Conservation (phyloP, 1,140 invertebrate species). For the Bombus balteatus region DNA sequence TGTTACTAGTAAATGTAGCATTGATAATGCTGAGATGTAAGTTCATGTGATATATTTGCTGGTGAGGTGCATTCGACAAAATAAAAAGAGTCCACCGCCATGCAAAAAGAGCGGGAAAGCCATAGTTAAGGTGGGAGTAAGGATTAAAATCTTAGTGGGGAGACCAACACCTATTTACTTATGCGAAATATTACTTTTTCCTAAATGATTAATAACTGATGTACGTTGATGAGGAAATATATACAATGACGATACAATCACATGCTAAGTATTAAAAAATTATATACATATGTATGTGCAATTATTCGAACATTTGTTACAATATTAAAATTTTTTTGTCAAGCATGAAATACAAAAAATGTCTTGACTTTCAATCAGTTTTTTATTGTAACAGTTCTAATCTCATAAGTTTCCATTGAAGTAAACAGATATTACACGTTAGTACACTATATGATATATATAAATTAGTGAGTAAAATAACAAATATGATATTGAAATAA, state of each 20-base stretch:
- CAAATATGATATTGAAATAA: background rate
- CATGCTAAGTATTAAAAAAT: background rate
- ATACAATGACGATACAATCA: too few relatives aligned
- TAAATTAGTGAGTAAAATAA: background rate
- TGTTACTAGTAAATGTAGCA: background rate
- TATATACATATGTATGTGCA: background rate
- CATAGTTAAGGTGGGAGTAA: background rate
- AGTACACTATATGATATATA: background rate
- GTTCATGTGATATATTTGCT: background rate
- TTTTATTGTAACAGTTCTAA: background rate
- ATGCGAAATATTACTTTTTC: background rate
- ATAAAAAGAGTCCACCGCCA: conserved; percentile 14
- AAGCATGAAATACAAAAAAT: background rate
- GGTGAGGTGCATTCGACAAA: background rate
- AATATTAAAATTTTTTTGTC: background rate
- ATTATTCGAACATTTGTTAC: background rate
- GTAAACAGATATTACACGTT: background rate
- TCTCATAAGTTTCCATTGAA: background rate
- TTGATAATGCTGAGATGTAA: background rate
- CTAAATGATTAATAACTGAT: background rate
- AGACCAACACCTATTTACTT: conserved; percentile 2
- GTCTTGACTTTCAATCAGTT: background rate
- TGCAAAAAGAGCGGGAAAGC: conserved; percentile 48
- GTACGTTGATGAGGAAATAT: background rate
- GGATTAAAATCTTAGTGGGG: conserved; percentile 8